Evolutionary conservation across 2,888 invertebrate species (phyloP).

Genomic region (Spatulosminthurus flaviceps): DNA sequence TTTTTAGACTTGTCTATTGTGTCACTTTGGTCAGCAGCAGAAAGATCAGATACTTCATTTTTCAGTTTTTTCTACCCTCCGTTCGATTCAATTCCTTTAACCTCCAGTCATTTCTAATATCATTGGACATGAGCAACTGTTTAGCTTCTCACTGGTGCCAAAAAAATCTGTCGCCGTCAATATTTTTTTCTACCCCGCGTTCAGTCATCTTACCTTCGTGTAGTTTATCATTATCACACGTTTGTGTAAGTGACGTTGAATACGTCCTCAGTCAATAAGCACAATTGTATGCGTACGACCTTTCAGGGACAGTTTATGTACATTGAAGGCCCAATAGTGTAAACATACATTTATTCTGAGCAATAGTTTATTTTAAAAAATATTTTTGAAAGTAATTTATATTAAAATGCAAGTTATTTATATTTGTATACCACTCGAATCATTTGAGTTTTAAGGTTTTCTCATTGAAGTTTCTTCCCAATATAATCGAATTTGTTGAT

Average conservation of each 20-base stretch:
- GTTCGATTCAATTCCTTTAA: conserved; percentile 23
- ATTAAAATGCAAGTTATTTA: too few species aligned
- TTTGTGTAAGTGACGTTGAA: not conserved
- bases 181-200: not conserved
- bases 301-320: not conserved
- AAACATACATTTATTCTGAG: too few species aligned
- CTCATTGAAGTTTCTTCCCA: too few species aligned
- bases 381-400: too few species aligned
- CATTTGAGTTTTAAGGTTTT: too few species aligned
- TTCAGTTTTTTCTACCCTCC: conserved; percentile 49
- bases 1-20: conserved; percentile 56
- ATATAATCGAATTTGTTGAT: too few species aligned
- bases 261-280: not conserved
- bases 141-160: conserved; percentile 19
- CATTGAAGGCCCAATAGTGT: not conserved
- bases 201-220: not conserved
- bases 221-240: not conserved
- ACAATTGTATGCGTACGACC: not conserved
- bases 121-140: conserved; percentile 30
- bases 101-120: conserved; percentile 27
- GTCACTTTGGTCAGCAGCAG: conserved; percentile 55
- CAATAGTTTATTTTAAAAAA: too few species aligned
- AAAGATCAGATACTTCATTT: conserved; percentile 58
- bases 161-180: conserved; percentile 21
- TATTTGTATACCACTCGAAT: too few species aligned